phyloP scores from a whole-genome alignment of 1,140 invertebrate genomes.

The Bicyclus anynana region DNA sequence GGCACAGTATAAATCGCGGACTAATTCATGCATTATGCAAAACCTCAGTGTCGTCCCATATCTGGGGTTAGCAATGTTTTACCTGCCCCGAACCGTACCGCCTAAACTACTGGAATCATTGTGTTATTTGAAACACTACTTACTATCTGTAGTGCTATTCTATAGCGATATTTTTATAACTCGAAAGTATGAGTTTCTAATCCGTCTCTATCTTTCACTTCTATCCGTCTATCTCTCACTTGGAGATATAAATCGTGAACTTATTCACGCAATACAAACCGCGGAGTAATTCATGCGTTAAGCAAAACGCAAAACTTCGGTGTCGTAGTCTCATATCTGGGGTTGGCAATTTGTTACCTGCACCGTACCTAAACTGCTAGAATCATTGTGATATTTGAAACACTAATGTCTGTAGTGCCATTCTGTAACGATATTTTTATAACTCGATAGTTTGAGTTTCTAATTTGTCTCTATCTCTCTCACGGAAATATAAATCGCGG shows the following conservation, averaged over 20 bases:
- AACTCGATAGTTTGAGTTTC: too few species aligned
- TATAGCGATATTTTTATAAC: too few species aligned
- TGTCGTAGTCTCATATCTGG: constrained; percentile 54
- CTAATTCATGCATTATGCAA: constrained; percentile 55
- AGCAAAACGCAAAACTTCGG: constrained; percentile 47
- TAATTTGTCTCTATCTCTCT: too few species aligned
- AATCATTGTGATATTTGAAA: not conserved
- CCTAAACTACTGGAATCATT: not conserved
- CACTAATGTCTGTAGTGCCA: too few species aligned
- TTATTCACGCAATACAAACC: constrained; percentile 42
- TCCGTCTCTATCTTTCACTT: too few species aligned
- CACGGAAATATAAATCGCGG: too few species aligned
- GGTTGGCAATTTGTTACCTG: constrained; percentile 39
- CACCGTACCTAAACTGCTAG: constrained; percentile 26
- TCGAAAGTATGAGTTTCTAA: too few species aligned
- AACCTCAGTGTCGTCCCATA: constrained; percentile 50
- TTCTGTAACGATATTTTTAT: too few species aligned
- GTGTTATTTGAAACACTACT: not conserved
- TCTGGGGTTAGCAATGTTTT: constrained; percentile 40
- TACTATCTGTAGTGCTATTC: too few species aligned
- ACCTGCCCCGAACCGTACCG: constrained; percentile 37
- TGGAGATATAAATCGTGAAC: too few species aligned
- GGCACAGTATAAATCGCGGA: constrained; percentile 39
- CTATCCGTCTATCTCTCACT: too few species aligned
- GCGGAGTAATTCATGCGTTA: constrained; percentile 48